Evolutionary conservation across 1,140 invertebrate species (phyloP).

Genomic region (Drosophila jambulina): DNA sequence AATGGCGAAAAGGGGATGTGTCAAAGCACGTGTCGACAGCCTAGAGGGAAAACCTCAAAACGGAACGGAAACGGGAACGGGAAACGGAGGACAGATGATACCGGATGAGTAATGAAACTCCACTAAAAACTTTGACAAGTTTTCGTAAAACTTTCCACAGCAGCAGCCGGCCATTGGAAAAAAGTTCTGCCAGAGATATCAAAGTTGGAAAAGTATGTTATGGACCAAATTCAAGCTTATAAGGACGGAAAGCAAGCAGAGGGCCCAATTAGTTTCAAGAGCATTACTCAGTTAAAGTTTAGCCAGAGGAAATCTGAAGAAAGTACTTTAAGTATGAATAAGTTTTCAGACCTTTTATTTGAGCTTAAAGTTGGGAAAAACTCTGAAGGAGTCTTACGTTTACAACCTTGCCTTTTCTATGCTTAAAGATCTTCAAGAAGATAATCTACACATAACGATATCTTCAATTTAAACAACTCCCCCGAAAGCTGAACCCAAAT

Average conservation of each 20-base stretch:
- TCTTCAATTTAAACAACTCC: neutral
- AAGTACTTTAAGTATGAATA: slow-evolving; percentile 14
- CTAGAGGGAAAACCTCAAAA: slow-evolving; percentile 42
- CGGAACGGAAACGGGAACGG: neutral
- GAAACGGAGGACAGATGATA: slow-evolving; percentile 40
- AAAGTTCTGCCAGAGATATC: slow-evolving; percentile 37
- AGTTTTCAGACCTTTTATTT: neutral
- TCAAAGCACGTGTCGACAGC: slow-evolving; percentile 54
- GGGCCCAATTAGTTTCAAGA: slow-evolving; percentile 35
- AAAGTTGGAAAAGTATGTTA: slow-evolving; percentile 56
- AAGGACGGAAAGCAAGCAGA: neutral
- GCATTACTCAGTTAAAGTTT: slow-evolving; percentile 16
- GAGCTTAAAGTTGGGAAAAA: neutral
- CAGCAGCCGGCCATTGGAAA: slow-evolving; percentile 7
- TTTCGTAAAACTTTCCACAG: slow-evolving; percentile 43
- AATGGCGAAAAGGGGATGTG: slow-evolving; percentile 13
- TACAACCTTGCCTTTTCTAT: neutral
- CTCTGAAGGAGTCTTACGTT: neutral
- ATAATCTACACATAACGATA: neutral
- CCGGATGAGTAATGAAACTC: slow-evolving; percentile 63
- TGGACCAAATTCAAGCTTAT: slow-evolving; percentile 20
- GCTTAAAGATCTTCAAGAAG: neutral
- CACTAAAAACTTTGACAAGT: slow-evolving; percentile 63
- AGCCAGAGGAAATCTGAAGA: neutral
- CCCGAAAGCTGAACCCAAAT: slow-evolving; percentile 11